These are phyloP conservation scores for Sanderia malayensis DNA, from an alignment of 30 jellyfish, hydroid and myxozoan genomes.

Conservation along the genomic window DNA sequence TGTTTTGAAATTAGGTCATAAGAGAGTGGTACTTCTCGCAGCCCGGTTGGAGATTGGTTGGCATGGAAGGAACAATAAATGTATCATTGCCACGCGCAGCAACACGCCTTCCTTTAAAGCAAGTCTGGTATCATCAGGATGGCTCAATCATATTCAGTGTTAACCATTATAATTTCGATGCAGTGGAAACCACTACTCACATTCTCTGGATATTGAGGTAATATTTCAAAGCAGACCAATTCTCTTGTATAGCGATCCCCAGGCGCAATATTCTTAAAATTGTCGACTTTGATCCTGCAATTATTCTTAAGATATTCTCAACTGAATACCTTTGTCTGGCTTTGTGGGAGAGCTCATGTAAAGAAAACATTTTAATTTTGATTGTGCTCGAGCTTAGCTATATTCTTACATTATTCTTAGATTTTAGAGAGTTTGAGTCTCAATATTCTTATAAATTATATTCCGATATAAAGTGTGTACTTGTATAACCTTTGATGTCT, in stretches of 20 bases:
- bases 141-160: constrained; percentile 3
- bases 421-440: too few relatives aligned
- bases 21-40: constrained; percentile 54
- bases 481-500: too few relatives aligned
- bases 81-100: constrained; percentile 11
- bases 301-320: not conserved
- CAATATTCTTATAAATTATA: too few relatives aligned
- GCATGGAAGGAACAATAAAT: constrained; percentile 40
- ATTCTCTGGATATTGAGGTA: constrained; percentile 64
- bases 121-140: not conserved
- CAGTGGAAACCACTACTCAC: constrained; percentile 51
- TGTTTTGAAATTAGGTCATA: too few relatives aligned
- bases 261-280: not conserved
- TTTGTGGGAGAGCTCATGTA: not conserved
- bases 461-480: too few relatives aligned
- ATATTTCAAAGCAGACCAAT: not conserved
- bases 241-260: not conserved
- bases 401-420: too few relatives aligned
- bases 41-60: constrained; percentile 51
- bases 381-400: too few relatives aligned
- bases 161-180: constrained; percentile 50
- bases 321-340: not conserved
- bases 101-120: constrained; percentile 33
- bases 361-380: too few relatives aligned
- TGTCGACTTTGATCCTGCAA: not conserved